Evolutionary conservation across 2,888 invertebrate species (phyloP).

Genomic region (Tipula unca): DNA sequence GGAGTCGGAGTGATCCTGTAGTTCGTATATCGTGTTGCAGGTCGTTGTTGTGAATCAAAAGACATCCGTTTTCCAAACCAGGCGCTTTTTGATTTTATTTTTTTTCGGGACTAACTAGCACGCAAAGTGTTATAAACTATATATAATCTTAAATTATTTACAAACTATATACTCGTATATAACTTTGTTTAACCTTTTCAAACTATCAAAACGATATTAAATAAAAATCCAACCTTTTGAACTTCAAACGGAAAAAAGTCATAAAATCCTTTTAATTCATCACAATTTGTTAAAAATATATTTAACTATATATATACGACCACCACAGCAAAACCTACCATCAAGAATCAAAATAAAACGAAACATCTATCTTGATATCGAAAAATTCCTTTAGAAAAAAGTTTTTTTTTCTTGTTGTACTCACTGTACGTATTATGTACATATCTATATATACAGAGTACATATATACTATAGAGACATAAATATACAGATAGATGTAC

Average conservation of each 20-base stretch:
- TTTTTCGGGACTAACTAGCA: no score
- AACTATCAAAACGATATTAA: background rate
- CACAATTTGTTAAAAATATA: background rate
- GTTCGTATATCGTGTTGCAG: no score
- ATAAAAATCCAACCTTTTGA: background rate
- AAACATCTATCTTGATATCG: background rate
- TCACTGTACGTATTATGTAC: background rate
- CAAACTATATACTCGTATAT: no score
- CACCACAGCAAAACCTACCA: background rate
- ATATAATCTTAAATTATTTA: no score
- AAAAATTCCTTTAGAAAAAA: background rate
- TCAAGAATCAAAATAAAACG: background rate
- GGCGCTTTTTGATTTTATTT: no score
- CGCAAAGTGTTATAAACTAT: no score
- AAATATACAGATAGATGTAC: background rate
- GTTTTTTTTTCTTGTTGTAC: background rate
- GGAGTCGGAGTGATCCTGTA: no score
- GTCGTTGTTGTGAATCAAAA: no score
- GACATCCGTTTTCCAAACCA: no score
- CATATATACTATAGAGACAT: no score
- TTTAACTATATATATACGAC: background rate
- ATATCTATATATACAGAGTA: no score
- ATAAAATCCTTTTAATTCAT: background rate
- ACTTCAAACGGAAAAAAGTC: background rate
- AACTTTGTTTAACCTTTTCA: no score